These are phyloP conservation scores for Rhynchomys soricoides DNA, from an alignment of 2,113 vertebrate species.

Conservation along the genomic window DNA sequence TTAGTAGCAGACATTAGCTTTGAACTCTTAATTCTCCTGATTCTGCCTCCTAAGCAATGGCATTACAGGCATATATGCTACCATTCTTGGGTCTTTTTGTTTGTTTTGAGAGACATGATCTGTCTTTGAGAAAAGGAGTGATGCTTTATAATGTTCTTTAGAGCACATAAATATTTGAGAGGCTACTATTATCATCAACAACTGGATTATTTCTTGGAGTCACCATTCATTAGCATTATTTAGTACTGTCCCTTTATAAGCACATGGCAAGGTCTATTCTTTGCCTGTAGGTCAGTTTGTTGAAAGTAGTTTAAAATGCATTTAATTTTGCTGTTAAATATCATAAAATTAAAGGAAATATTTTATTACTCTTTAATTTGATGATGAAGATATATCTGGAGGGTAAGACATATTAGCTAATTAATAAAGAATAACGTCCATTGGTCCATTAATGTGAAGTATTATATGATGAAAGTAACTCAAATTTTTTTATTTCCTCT, in stretches of 20 bases:
- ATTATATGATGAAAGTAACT: background rate
- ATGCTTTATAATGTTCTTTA: background rate
- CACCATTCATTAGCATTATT: background rate
- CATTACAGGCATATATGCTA: background rate
- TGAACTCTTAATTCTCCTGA: background rate
- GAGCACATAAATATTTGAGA: background rate
- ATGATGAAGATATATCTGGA: background rate
- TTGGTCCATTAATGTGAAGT: background rate
- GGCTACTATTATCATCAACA: background rate
- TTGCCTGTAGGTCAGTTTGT: background rate
- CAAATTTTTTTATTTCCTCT: background rate
- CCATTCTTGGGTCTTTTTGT: background rate
- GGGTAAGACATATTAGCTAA: background rate
- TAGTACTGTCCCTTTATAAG: background rate
- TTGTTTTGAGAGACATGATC: background rate
- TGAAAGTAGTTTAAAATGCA: slow-evolving; percentile 11
- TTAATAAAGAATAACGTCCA: background rate
- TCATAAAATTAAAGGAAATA: background rate
- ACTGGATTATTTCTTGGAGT: background rate
- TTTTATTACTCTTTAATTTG: slow-evolving; percentile 23
- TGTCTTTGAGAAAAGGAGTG: background rate
- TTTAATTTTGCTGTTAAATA: background rate
- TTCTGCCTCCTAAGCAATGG: background rate
- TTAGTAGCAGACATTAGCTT: background rate
- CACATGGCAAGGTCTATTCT: background rate